Evolutionary conservation across 2,113 vertebrate genomes (phyloP), one percentile per base, ranked within the genome.

Genomic region (Takifugu bimaculatus): DNA sequence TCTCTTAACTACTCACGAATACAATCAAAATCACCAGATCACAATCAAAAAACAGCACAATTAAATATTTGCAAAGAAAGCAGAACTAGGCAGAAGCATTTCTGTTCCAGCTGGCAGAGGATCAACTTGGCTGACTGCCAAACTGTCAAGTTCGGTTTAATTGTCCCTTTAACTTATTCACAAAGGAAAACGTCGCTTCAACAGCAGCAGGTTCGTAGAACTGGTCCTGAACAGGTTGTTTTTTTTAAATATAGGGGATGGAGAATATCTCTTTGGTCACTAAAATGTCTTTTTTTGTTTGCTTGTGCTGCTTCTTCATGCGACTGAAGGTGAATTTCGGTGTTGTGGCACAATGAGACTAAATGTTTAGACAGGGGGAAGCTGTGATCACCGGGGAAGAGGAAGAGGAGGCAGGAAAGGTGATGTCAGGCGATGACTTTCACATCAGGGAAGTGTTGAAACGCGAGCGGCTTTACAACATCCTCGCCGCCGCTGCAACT

Each of bases 361-460:
- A 72, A 68, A 78, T 69, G 70, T 84, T 75, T 68, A 9, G 65
- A 84, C 52, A 48, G 69, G 28, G 26, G 60, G 55, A 66, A 67
- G 66, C 70, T 71, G 66, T 54, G 54, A 54, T 13, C 26, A 15
- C 51, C 9, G 14, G 60, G 32, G 39, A 27, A 12, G 26, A 6
- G 27, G n/a, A 42, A 47, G 55, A 55, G 14, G 60, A 15, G 45
- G 29, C 54, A 73, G 62, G 64, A 68, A 72, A 47, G 57, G 64
- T 65, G 82, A 68, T 74, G 72, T 78, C 66, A 70, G 54, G 1
- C 1, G 1, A 35, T 42, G 63, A 47, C 55, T 71, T 42, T 57
- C 65, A 59, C 78, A 54, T 60, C 26, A 11, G 53, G 44, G 28
- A 62, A 57, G 67, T 66, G 66, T 77, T 74, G 75, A 80, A 60